These are phyloP conservation scores for Fistularia tabacaria DNA, from an alignment of 2,797 vertebrate species.

Conservation along the genomic window DNA sequence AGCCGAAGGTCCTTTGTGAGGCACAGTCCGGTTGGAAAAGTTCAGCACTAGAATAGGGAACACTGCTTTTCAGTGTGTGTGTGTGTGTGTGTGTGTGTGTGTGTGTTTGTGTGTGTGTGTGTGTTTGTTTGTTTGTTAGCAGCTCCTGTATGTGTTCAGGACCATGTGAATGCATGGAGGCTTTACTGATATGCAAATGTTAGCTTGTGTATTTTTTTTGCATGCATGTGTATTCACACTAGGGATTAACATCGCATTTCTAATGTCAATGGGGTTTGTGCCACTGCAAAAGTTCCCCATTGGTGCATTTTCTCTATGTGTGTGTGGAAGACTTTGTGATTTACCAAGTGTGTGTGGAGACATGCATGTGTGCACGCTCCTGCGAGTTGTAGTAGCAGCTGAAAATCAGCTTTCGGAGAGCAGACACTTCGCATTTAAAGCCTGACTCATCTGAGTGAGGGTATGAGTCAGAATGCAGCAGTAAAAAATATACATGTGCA, in stretches of 20 bases:
- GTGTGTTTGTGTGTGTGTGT: slow-evolving; percentile 17
- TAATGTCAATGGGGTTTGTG: slow-evolving; percentile 50
- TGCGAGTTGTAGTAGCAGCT: slow-evolving; percentile 41
- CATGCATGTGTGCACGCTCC: slow-evolving; percentile 26
- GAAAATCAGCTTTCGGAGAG: slow-evolving; percentile 45
- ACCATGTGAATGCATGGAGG: too few species aligned
- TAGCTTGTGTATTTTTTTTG: too few species aligned
- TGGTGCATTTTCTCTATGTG: slow-evolving; percentile 47
- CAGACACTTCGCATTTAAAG: slow-evolving; percentile 51
- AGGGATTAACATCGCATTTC: slow-evolving; percentile 44
- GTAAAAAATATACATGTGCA: slow-evolving; percentile 32
- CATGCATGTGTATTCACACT: too few species aligned
- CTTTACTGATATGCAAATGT: too few species aligned
- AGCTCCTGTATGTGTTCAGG: too few species aligned
- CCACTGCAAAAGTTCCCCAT: slow-evolving; percentile 63
- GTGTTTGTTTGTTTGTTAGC: too few species aligned
- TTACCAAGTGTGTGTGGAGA: slow-evolving; percentile 19
- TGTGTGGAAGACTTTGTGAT: slow-evolving; percentile 3
- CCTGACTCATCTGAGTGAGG: slow-evolving; percentile 42
- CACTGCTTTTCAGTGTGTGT: slow-evolving; percentile 15
- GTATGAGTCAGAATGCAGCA: slow-evolving; percentile 14
- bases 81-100: slow-evolving; percentile 16
- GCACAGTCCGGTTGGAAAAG: slow-evolving; percentile 39
- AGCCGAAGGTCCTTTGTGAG: slow-evolving; percentile 41
- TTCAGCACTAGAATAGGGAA: slow-evolving; percentile 31